Percentiles rank a stretch among this genome's conserved stretches.
phyloP scores from a whole-genome alignment of 2,113 vertebrate genomes.

The Hepsetus odoe region DNA sequence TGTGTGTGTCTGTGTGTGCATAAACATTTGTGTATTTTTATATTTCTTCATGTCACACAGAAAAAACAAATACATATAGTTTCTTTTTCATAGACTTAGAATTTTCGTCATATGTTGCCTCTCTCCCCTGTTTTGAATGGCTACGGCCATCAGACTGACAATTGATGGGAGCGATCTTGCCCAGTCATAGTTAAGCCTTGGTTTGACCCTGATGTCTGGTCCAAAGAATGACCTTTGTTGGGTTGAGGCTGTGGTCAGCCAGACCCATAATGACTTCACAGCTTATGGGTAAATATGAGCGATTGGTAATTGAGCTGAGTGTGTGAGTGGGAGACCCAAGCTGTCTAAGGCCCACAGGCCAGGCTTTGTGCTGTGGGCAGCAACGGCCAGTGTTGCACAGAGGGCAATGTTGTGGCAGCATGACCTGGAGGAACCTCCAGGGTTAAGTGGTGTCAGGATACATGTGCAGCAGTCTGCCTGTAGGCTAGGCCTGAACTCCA shows the following conservation, averaged over 20 bases:
- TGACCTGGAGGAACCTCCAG: conserved; percentile 44
- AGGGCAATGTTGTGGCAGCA: conserved; percentile 58
- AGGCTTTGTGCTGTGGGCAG: conserved; percentile 45
- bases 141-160: conserved; percentile 33
- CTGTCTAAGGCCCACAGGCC: conserved; percentile 40
- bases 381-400: conserved; percentile 44
- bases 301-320: conserved; percentile 52
- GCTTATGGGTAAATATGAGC: conserved; percentile 50
- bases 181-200: conserved; percentile 33
- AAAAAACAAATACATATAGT: no score
- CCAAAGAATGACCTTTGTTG: conserved; percentile 45
- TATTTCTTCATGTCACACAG: neutral
- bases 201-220: conserved; percentile 49
- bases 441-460: conserved; percentile 58
- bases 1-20: neutral
- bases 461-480: conserved; percentile 48
- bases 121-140: conserved; percentile 35
- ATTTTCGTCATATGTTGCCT: conserved; percentile 27
- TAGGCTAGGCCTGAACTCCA: conserved; percentile 54
- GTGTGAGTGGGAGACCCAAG: conserved; percentile 30
- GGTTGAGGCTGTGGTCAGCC: conserved; percentile 50
- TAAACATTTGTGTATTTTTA: no score
- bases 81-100: conserved; percentile 9
- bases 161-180: conserved; percentile 41
- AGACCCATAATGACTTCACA: conserved; percentile 50